Base-by-base conservation (phyloP, 1,140 invertebrate genomes). In the Venustaconcha ellipsiformis region DNA sequence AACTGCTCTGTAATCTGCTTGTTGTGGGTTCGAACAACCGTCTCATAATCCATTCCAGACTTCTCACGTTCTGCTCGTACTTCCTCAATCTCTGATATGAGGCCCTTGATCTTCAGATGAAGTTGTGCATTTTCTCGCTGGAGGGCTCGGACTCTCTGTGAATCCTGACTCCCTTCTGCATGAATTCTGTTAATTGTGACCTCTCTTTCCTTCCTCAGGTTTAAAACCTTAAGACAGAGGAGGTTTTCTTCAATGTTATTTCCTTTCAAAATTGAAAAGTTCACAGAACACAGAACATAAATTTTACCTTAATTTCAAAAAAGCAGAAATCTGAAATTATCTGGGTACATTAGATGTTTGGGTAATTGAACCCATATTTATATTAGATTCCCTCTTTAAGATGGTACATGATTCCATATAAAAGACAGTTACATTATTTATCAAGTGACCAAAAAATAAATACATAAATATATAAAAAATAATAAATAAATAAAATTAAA, bases 81-180 rank as follows among this genome's bases (percentile, higher is more conserved):
- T 69, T 90, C 89, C 71, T 90, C 89, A 66, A 89, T 78, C 77
- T 89, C 89, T 66, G 82, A 73, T 30, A 88, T 79, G n/a, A 89
- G 75, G 14, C 82, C 83, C 72, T 86, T 89, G 0, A 90, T 70
- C 71, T 88, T 87, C 18, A 89, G 78, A 57, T 88, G 83, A 14
- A 89, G 72, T 76, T 87, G 84, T 30, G 87, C 83, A 81, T 90
- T 90, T 64, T 90, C 89, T 55, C 87, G 79, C 75, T 89, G 86
- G 57, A 90, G 72, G 1, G 83, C 79, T 17, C 85, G 82, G 2
- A 89, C 83, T 62, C 86, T 82, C 60, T 88, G 82, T 18, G 84
- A 80, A 67, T 90, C 89, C 62, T 81, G 78, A 58, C 69, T 75
- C 63, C 79, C 82, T 57, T 89, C 89, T 26, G 83, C 70, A 63